Conservation (phyloP, 2,113 vertebrate genomes). For the Xiphorhynchus elegans region DNA sequence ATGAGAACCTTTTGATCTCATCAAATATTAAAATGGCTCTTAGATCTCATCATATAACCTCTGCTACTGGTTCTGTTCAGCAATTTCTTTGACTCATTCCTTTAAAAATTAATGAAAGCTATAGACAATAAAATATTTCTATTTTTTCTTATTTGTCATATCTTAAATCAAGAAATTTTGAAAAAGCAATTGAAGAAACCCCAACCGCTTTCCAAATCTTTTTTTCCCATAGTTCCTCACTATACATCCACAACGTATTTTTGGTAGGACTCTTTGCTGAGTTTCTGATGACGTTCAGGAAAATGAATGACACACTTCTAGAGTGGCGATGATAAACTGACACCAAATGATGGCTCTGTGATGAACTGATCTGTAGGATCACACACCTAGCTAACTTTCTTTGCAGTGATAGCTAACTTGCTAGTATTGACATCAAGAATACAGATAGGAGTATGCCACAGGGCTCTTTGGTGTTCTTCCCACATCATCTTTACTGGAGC, state of each 20-base stretch:
- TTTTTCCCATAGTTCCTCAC: neutral
- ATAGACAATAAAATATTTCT: slow-evolving; percentile 41
- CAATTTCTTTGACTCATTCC: slow-evolving; percentile 44
- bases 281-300: neutral
- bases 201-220: neutral
- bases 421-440: neutral
- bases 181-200: neutral
- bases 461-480: neutral
- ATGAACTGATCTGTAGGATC: neutral
- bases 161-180: slow-evolving; percentile 7
- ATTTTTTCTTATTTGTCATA: slow-evolving; percentile 19
- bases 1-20: slow-evolving; percentile 71
- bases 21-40: slow-evolving; percentile 83
- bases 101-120: slow-evolving; percentile 71
- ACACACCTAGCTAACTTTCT: neutral
- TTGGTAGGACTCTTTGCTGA: neutral
- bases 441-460: neutral
- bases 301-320: neutral
- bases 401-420: neutral
- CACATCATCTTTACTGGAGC: neutral
- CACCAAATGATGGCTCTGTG: neutral
- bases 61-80: slow-evolving; percentile 27
- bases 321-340: neutral
- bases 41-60: slow-evolving; percentile 33
- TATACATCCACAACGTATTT: neutral